Evolutionary conservation across 2,113 vertebrate genomes (phyloP).

Genomic region (Glareola pratincola): DNA sequence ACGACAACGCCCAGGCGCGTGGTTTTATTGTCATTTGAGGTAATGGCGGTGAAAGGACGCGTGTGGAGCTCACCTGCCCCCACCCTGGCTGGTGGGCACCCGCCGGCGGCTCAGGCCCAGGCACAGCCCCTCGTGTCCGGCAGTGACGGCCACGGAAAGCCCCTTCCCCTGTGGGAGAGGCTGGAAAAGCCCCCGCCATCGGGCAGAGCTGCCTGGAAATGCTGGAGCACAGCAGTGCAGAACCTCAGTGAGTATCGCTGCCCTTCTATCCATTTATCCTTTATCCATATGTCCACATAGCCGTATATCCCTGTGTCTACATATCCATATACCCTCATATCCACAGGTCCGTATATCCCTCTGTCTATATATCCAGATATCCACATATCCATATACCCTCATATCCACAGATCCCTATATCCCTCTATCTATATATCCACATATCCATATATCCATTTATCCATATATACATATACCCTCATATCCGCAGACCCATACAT

Average conservation of each 20-base stretch:
- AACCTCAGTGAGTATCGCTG: no score
- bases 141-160: accelerated
- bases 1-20: accelerated
- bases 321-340: no score
- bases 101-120: accelerated
- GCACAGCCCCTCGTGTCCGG: neutral
- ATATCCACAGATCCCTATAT: no score
- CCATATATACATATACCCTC: no score
- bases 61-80: neutral
- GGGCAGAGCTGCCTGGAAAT: neutral
- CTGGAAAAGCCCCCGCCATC: neutral
- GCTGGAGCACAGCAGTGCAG: neutral
- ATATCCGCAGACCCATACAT: neutral
- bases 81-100: neutral
- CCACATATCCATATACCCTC: no score
- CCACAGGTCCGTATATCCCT: no score
- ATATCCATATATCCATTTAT: no score
- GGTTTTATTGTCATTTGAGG: neutral
- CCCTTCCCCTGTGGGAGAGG: accelerated
- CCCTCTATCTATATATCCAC: no score
- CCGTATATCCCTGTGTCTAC: no score
- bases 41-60: accelerated
- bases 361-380: no score
- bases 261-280: no score
- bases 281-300: no score